phyloP scores from a whole-genome alignment of 1,140 invertebrate species.

The Acromyrmex charruanus region DNA sequence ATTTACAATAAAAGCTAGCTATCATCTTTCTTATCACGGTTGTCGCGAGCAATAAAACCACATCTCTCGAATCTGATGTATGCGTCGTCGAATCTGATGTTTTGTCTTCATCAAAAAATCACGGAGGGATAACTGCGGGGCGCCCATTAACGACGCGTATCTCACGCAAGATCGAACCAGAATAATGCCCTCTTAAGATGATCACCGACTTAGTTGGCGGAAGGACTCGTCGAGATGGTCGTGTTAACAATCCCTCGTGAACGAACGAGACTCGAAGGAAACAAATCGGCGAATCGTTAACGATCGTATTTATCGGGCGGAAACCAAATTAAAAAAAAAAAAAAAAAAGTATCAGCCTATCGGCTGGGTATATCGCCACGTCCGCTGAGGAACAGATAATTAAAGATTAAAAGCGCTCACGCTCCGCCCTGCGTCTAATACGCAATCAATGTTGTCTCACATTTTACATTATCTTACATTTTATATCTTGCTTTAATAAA shows the following conservation, averaged over 20 bases:
- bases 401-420: conserved; percentile 52
- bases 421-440: conserved; percentile 8
- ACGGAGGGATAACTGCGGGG: conserved; percentile 41
- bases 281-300: conserved; percentile 54
- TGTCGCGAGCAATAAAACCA: conserved; percentile 2
- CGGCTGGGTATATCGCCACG: neutral
- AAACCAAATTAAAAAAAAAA: neutral
- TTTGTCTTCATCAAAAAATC: conserved; percentile 25
- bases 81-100: too few relatives aligned
- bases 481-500: neutral
- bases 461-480: conserved; percentile 44
- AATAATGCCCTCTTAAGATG: conserved; percentile 70
- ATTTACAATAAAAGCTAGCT: neutral
- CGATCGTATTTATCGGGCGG: conserved; percentile 51
- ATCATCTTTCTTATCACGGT: conserved; percentile 21
- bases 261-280: conserved; percentile 2
- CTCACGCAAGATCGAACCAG: conserved; percentile 74
- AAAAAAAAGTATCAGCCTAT: conserved; percentile 1
- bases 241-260: conserved; percentile 54
- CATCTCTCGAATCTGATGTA: conserved; percentile 8
- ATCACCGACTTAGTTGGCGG: conserved; percentile 54
- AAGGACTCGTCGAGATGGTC: conserved; percentile 48
- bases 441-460: conserved; percentile 49
- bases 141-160: conserved; percentile 72
- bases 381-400: conserved; percentile 36